Base-by-base conservation (phyloP, 2,888 invertebrate genomes). In the Phorcus lineatus region DNA sequence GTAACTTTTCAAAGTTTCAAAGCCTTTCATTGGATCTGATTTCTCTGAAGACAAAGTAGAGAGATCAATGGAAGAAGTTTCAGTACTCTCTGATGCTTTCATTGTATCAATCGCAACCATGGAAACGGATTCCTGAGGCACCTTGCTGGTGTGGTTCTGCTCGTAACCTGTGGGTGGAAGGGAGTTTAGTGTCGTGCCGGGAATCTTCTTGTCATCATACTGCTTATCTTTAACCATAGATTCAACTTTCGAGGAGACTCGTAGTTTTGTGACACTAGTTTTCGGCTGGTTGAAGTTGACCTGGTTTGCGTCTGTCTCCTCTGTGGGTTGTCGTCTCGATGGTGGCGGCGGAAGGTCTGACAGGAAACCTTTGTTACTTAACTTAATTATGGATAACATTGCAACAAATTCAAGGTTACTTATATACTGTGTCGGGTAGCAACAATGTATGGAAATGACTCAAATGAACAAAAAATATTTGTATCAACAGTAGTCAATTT, bases 161-260 rank as follows among this genome's bases (percentile, higher is more conserved):
- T 28, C 28, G 28, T 13, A 19, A 1, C 67, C 19, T n/a, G 13
- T 67, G 6, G 11, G 24, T 17, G 13, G 28, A 28, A 28, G 24
- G 22, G 47, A 53, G 24, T 24, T 47, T 16, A 31, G 22, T 13
- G 78, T 53, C 17, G 78, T 79, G 24, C 84, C 84, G 7, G 84
- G 84, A 11, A 84, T 84, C 36, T 81, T 70, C 54, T 84, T 84
- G 55, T 84, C 84, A 28, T 84, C 82, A 70, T 82, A 82, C n/a
- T 80, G 54, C 67, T 84, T 84, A 2, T 78, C 55, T 9, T 62
- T 62, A 9, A 16, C 76, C 3, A 62, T 52, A 62, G 31, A 19
- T 36, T 62, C 62, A 9, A 24, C 62, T 24, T 62, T 28, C 9
- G 74, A 47, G 22, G 40, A 24, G 17, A 16, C 24, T 24, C 19